These are phyloP conservation scores for Incurvaria masculella DNA, from an alignment of 2,888 invertebrate genomes.

Conservation along the genomic window DNA sequence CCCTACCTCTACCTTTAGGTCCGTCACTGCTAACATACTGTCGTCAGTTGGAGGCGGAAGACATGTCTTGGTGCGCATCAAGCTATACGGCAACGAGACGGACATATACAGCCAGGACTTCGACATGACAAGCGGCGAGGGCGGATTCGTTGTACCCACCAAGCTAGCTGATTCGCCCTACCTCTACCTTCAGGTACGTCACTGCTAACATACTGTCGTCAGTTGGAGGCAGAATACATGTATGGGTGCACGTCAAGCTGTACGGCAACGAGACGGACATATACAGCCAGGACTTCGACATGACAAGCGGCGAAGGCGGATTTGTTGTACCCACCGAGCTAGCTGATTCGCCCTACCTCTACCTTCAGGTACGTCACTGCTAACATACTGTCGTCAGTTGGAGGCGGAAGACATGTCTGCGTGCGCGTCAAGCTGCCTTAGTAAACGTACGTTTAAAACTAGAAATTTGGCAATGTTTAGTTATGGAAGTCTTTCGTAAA, in stretches of 20 bases:
- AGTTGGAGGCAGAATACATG: constrained; percentile 67
- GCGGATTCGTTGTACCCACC: constrained; percentile 66
- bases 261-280: constrained; percentile 64
- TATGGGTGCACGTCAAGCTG: constrained; percentile 63
- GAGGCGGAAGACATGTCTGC: too few species aligned
- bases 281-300: constrained; percentile 68
- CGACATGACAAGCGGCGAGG: constrained; percentile 65
- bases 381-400: too few species aligned
- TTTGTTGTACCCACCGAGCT: constrained; percentile 67
- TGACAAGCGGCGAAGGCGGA: constrained; percentile 64
- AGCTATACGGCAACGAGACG: constrained; percentile 64
- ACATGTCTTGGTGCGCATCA: constrained; percentile 62
- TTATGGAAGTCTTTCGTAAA: too few species aligned
- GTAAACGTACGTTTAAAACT: too few species aligned
- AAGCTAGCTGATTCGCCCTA: constrained; percentile 64
- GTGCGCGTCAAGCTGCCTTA: too few species aligned
- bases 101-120: constrained; percentile 69
- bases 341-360: constrained; percentile 63
- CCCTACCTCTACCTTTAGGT: constrained; percentile 64
- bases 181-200: constrained; percentile 60
- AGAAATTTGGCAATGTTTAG: too few species aligned
- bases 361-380: constrained; percentile 62
- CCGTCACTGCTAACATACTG: too few species aligned
- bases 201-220: constrained; percentile 20
- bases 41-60: constrained; percentile 63